Conservation (phyloP, 1,140 invertebrate genomes). For the Sweltsa coloradensis region DNA sequence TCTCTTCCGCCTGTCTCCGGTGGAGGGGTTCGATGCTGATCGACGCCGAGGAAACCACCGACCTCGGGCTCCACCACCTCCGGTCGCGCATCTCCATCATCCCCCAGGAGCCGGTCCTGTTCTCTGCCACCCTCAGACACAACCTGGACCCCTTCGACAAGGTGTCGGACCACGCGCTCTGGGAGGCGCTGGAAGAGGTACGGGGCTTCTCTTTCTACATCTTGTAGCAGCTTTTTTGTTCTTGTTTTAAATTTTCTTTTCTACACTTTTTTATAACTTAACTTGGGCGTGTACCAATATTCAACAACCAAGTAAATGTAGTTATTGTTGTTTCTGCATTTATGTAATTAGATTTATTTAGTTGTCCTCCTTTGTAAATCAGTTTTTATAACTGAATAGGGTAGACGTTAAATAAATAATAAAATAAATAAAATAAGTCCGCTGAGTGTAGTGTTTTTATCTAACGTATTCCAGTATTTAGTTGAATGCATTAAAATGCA, state of each 20-base stretch:
- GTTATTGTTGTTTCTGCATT: no score
- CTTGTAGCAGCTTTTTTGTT: not conserved
- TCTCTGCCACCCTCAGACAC: conserved; percentile 50
- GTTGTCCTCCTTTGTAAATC: no score
- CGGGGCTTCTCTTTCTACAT: conserved; percentile 19
- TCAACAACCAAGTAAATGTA: no score
- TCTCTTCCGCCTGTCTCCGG: conserved; percentile 34
- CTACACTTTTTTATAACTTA: conserved; percentile 8
- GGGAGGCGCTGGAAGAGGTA: conserved; percentile 51
- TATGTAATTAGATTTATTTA: no score
- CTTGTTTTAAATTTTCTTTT: conserved; percentile 3
- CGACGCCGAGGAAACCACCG: conserved; percentile 39
- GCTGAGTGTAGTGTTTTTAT: no score
- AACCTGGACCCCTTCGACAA: conserved; percentile 60
- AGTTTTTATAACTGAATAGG: no score
- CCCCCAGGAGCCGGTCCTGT: conserved; percentile 59
- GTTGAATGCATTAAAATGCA: no score
- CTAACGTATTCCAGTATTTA: no score
- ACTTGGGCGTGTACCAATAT: not conserved
- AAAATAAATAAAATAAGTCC: no score
- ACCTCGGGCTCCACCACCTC: conserved; percentile 44
- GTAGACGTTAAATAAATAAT: no score
- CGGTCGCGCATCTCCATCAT: conserved; percentile 50
- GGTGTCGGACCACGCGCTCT: conserved; percentile 45
- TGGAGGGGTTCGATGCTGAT: conserved; percentile 37